Conservation (phyloP, 2,888 invertebrate genomes). For the Lasioglossum vierecki region DNA sequence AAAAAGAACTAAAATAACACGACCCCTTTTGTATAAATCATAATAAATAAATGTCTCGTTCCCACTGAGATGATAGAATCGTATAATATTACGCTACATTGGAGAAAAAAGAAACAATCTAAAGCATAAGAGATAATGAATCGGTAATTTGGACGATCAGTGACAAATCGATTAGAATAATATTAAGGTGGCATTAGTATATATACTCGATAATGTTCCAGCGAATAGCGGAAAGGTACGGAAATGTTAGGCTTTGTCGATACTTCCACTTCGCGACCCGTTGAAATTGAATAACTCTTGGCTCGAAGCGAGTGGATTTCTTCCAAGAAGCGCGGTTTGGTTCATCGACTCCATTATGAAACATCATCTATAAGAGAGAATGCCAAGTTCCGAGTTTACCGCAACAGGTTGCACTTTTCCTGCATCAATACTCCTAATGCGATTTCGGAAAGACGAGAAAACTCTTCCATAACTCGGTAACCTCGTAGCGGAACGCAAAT, state of each 20-base stretch:
- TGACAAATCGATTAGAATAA: too few relatives aligned
- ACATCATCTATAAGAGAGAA: conserved; percentile 43
- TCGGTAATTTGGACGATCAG: not conserved
- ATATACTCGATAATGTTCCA: not conserved
- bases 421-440: conserved; percentile 7
- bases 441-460: conserved; percentile 8
- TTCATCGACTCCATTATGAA: conserved; percentile 60
- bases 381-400: conserved; percentile 34
- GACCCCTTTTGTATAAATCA: not conserved
- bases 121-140: too few relatives aligned
- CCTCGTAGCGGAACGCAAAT: not conserved
- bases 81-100: too few relatives aligned
- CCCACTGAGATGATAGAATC: too few relatives aligned
- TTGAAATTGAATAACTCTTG: conserved; percentile 58
- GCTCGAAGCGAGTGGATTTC: conserved; percentile 32
- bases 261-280: conserved; percentile 36
- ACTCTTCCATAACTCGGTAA: not conserved
- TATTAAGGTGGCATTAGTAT: not conserved
- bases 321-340: conserved; percentile 32
- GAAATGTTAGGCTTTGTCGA: conserved; percentile 15
- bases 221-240: not conserved
- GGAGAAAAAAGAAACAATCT: not conserved
- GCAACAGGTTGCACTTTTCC: conserved; percentile 51
- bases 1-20: not conserved
- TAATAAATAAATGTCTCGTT: not conserved